These are phyloP conservation scores for Neoascia interrupta DNA, from an alignment of 2,888 invertebrate genomes.

Conservation along the genomic window DNA sequence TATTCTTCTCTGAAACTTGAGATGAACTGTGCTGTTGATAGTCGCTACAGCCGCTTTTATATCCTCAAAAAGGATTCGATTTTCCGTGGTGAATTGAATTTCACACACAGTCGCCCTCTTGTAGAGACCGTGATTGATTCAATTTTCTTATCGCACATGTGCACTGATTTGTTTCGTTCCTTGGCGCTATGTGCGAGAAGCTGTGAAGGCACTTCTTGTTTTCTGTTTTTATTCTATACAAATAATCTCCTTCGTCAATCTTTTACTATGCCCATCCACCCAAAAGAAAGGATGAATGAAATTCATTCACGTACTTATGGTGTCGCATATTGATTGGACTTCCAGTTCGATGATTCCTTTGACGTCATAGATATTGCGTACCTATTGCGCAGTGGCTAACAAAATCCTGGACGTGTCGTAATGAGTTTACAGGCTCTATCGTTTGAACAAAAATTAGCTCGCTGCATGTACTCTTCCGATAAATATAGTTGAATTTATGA, in stretches of 20 bases:
- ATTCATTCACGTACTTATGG: slow-evolving; percentile 31
- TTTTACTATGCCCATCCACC: slow-evolving; percentile 5
- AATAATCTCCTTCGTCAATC: slow-evolving; percentile 17
- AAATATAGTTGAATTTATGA: no score
- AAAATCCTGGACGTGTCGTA: no score
- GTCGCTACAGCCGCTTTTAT: slow-evolving; percentile 33
- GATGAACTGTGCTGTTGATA: slow-evolving; percentile 51
- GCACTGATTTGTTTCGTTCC: slow-evolving; percentile 64
- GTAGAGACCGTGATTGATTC: slow-evolving; percentile 63
- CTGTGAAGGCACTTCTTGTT: no score
- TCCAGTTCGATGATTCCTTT: slow-evolving; percentile 31
- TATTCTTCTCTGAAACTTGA: slow-evolving; percentile 42
- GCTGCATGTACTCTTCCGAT: no score
- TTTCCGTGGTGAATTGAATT: slow-evolving; percentile 44
- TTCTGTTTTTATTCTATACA: no score
- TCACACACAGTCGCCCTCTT: slow-evolving; percentile 57
- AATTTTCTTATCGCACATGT: slow-evolving; percentile 74
- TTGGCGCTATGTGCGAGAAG: slow-evolving; percentile 11
- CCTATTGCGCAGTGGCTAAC: no score
- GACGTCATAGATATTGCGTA: slow-evolving; percentile 54
- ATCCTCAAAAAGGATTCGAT: slow-evolving; percentile 10
- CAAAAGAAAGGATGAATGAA: slow-evolving; percentile 59
- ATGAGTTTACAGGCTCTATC: no score
- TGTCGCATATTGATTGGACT: slow-evolving; percentile 28
- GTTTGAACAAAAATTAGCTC: no score